Conservation (phyloP, 1,140 invertebrate species). For the Drosophila micromelanica region DNA sequence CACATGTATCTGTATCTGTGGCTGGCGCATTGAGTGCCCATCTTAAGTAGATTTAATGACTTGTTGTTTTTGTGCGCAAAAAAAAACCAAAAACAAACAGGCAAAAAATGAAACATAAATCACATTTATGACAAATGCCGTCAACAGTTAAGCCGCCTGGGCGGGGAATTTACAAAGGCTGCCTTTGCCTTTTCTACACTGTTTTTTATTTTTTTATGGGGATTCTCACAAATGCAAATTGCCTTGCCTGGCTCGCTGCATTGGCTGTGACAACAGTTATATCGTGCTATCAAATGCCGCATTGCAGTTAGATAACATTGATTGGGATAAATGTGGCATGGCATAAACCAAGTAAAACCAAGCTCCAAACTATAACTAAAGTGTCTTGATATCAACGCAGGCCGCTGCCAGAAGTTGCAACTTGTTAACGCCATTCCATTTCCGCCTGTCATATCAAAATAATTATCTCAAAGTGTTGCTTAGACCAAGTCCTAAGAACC, state of each 20-base stretch:
- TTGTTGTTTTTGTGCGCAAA: constrained; percentile 48
- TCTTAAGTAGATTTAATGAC: constrained; percentile 80
- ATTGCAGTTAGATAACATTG: constrained; percentile 62
- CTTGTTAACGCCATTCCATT: constrained; percentile 77
- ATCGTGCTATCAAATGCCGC: constrained; percentile 57
- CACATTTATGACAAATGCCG: constrained; percentile 69
- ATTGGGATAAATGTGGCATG: constrained; percentile 43
- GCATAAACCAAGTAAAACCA: constrained; percentile 31
- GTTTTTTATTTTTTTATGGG: constrained; percentile 59
- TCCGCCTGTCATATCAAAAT: constrained; percentile 81
- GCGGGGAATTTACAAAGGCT: background rate
- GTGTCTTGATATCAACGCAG: constrained; percentile 40
- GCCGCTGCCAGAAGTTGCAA: constrained; percentile 54
- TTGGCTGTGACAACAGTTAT: constrained; percentile 46
- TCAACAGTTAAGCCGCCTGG: constrained; percentile 25
- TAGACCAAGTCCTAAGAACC: constrained; percentile 54
- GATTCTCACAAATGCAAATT: constrained; percentile 41
- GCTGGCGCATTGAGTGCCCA: constrained; percentile 48
- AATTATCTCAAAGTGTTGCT: constrained; percentile 74
- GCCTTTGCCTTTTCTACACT: constrained; percentile 1
- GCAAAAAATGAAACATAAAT: constrained; percentile 56
- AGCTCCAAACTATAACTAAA: constrained; percentile 30
- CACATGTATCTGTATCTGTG: constrained; percentile 31
- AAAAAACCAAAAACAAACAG: constrained; percentile 25
- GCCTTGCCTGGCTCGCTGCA: background rate